Percentiles rank a stretch among this genome's conserved stretches.
phyloP scores from a whole-genome alignment of 2,797 vertebrate species.

The Neoniphon sammara region DNA sequence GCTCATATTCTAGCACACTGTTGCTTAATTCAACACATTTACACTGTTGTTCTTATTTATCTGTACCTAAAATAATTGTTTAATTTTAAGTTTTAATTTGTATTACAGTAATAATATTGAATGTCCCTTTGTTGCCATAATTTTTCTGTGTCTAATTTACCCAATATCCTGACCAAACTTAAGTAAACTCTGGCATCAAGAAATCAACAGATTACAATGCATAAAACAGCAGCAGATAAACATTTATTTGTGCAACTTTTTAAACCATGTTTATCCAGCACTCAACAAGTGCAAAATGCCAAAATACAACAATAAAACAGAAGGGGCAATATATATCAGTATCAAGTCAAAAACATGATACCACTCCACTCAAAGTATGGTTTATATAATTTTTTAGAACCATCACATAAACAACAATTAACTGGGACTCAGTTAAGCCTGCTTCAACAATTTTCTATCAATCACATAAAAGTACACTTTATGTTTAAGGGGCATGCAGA shows the following conservation, averaged over 20 bases:
- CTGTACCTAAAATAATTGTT: constrained; percentile 7
- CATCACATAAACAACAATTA: not conserved
- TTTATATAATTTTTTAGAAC: not conserved
- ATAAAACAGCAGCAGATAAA: constrained; percentile 6
- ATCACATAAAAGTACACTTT: no score
- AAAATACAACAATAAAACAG: not conserved
- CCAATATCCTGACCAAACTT: no score
- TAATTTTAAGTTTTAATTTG: no score
- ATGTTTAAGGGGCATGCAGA: no score
- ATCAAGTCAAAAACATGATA: constrained; percentile 7
- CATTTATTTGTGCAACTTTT: no score
- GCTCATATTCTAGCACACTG: not conserved
- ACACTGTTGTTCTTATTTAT: constrained; percentile 6
- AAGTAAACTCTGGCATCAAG: no score
- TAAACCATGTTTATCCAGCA: constrained; percentile 3
- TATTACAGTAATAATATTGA: constrained; percentile 16
- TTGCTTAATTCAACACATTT: constrained; percentile 25
- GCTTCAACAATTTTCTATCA: no score
- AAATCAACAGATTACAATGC: constrained; percentile 16
- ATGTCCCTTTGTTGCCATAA: constrained; percentile 31
- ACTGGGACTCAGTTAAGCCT: no score
- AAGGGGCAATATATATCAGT: not conserved
- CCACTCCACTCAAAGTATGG: constrained; percentile 3
- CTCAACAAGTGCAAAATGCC: not conserved
- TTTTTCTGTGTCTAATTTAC: constrained; percentile 13